phyloP scores from a whole-genome alignment of 2,888 invertebrate genomes.

The Labia minor region DNA sequence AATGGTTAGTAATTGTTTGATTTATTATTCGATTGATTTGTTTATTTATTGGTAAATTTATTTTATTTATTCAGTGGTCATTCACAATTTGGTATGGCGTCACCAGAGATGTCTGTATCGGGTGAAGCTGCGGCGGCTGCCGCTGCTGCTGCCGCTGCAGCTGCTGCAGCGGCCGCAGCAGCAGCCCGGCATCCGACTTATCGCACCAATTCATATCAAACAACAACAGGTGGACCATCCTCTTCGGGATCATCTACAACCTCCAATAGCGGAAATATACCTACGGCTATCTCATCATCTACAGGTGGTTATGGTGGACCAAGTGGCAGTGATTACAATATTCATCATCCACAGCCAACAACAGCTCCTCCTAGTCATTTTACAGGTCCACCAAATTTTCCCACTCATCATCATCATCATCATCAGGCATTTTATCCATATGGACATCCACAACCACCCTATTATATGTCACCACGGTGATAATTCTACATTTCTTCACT shows the following conservation, averaged over 20 bases:
- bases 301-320: slow-evolving; percentile 17
- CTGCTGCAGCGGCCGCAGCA: neutral
- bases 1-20: slow-evolving; percentile 17
- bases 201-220: neutral
- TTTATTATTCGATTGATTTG: neutral
- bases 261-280: neutral
- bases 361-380: slow-evolving; percentile 17
- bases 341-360: slow-evolving; percentile 19
- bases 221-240: no score
- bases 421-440: slow-evolving; percentile 26
- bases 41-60: neutral
- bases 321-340: slow-evolving; percentile 20
- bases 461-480: slow-evolving; percentile 26
- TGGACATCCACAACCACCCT: slow-evolving; percentile 25
- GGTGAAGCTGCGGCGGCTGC: neutral
- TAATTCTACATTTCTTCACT: no score
- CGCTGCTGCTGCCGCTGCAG: slow-evolving; percentile 8
- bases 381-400: slow-evolving; percentile 18
- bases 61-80: neutral
- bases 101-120: neutral
- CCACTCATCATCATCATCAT: slow-evolving; percentile 22
- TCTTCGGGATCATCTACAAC: neutral
- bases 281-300: neutral
- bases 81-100: neutral
- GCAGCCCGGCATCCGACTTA: neutral